Base-by-base conservation (phyloP, 2,797 vertebrate species). In the Coracias cyanogaster region DNA sequence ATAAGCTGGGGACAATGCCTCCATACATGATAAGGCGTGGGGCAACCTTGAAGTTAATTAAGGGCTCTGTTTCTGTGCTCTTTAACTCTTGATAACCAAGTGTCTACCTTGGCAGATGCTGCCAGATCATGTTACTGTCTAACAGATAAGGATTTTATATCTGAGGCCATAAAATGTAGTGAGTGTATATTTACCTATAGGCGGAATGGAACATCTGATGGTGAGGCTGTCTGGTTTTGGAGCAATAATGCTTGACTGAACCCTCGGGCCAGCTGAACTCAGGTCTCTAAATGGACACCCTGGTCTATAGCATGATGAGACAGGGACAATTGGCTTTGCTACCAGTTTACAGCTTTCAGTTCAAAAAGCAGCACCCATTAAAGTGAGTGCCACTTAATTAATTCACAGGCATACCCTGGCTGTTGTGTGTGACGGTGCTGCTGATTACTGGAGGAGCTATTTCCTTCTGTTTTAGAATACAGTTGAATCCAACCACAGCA, bases 21-120 rank as follows among this genome's bases (percentile, higher is more conserved):
- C 48, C 58, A 60, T 82, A 92, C 91, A 96, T 77, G 82, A 65
- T 90, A 88, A 90, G 57, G 67, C 80, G 21, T 52, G 43, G 55
- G 82, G 54, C 62, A 94, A 78, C 87, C 82, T 94, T 90, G 69
- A 81, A 80, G 78, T 93, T 87, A 94, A 85, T 80, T 58, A 71
- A 84, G 79, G n/a, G 60, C 60, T 76, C 55, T 82, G 39, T 60
- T 89, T 86, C 72, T 64, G 21, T 71, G 52, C 35, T 62, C 26
- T 67, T 96, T 95, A 95, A 96, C 95, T 92, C 81, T 80, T 95
- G 80, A 51, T 91, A 89, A 80, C 74, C 86, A 82, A 61, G 35
- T 48, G 22, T 82, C n/a, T 93, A 4, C 41, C 21, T 20, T 72
- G 65, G 15, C 46, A 86, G 28, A n/a, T 64, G n/a, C 31, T 90